These are phyloP conservation scores for Portunus trituberculatus DNA, from an alignment of 1,140 invertebrate species.

Conservation along the genomic window DNA sequence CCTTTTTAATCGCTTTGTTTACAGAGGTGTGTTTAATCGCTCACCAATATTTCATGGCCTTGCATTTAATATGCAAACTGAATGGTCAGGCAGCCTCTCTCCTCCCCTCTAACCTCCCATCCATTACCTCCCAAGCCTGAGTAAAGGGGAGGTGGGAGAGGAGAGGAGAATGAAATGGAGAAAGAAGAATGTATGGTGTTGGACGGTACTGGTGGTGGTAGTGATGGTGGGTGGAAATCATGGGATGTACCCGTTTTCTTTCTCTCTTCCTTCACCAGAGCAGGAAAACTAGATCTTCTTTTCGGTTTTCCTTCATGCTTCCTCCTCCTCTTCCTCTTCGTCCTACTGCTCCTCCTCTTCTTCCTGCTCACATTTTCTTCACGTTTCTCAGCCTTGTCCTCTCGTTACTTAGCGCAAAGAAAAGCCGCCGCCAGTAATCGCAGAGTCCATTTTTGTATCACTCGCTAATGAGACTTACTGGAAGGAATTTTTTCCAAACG, in stretches of 20 bases:
- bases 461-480: constrained; percentile 43
- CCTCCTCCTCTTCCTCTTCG: not conserved
- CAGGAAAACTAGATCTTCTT: not conserved
- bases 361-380: not conserved
- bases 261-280: not conserved
- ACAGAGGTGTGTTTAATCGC: constrained; percentile 10
- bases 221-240: not conserved
- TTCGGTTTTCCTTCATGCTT: not conserved
- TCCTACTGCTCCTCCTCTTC: no score
- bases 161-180: not conserved
- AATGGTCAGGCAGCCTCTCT: not conserved
- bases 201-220: not conserved
- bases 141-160: no score
- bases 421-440: not conserved
- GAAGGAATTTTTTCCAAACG: constrained; percentile 4
- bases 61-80: constrained; percentile 40
- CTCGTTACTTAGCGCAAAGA: no score
- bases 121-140: not conserved
- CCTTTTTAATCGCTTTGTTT: constrained; percentile 52
- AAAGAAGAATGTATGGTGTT: not conserved
- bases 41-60: constrained; percentile 26
- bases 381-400: not conserved
- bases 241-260: not conserved
- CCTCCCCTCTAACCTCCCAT: not conserved
- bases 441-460: constrained; percentile 33